Evolutionary conservation across 2,113 vertebrate species (phyloP), one percentile per base, ranked within the genome.

Genomic region (human): DNA sequence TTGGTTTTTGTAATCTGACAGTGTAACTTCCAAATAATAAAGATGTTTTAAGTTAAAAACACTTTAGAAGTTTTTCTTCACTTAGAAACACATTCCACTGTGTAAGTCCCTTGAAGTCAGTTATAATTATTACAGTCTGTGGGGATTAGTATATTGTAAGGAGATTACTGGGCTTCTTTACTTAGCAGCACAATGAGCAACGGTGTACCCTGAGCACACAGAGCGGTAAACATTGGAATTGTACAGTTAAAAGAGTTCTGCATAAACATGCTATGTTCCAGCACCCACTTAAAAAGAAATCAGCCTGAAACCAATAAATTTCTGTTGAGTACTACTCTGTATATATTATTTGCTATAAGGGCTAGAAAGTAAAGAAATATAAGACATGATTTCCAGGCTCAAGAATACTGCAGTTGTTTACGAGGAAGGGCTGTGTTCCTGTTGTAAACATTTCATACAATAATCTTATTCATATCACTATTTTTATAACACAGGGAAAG

Each of bases 91-190:
- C 38, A 93, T 97, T 97, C 73, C 16, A 38, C 45, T 86, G 27
- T 80, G 18, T 97, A 94, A 93, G 43, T 86, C n/a, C 30, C 59
- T 97, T 97, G 86, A 96, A 96, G 90, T 72, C 73, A 57, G 50
- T 89, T 89, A 55, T 93, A 96, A 93, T 96, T 97, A 96, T 85
- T 82, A 43, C 8, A 70, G 73, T 86, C 85, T 92, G 5, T 91
- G 43, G 68, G 52, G 95, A 96, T 98, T 97, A 97, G 78, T 86
- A 48, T 64, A 73, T 52, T 79, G 25, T 94, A 97, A 97, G 92
- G 61, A 70, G 96, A 97, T 97, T 97, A 97, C 8, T 75, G 30
- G n/a, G 20, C 78, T 94, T 92, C 82, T 79, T 94, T 94, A 55
- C 75, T 94, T 89, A 90, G 92, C 72, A 82, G 79, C 66, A 90